Evolutionary conservation across 2,113 vertebrate genomes (phyloP).

Genomic region (Cyprinodon tularosa): DNA sequence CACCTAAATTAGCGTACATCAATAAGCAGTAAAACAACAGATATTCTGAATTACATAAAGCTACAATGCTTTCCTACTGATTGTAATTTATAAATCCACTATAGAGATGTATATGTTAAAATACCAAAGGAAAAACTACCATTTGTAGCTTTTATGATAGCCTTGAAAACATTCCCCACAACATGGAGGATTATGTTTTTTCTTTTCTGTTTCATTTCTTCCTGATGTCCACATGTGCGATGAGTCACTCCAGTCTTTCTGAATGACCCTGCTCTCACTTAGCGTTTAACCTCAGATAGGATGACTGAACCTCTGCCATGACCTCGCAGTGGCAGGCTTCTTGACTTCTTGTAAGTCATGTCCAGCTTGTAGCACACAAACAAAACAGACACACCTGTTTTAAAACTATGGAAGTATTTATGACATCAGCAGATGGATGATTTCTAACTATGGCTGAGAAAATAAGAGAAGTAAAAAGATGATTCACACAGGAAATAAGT

Average conservation of each 20-base stretch:
- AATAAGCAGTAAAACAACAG: too few species aligned
- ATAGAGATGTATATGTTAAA: too few species aligned
- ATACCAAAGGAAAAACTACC: too few species aligned
- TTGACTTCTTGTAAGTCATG: slow-evolving; percentile 45
- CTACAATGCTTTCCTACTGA: too few species aligned
- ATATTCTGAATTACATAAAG: too few species aligned
- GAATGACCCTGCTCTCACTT: slow-evolving; percentile 39
- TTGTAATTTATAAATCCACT: too few species aligned
- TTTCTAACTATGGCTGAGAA: slow-evolving; percentile 13
- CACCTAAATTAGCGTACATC: too few species aligned
- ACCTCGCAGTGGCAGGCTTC: slow-evolving; percentile 37
- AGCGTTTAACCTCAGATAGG: slow-evolving; percentile 59
- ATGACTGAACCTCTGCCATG: slow-evolving; percentile 44
- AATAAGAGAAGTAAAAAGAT: not conserved
- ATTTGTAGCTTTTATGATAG: too few species aligned
- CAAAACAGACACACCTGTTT: not conserved
- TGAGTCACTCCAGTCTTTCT: slow-evolving; percentile 57
- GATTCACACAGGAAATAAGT: not conserved
- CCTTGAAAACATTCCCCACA: too few species aligned
- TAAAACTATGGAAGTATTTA: slow-evolving; percentile 1
- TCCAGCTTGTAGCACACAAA: not conserved
- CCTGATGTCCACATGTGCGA: slow-evolving; percentile 51
- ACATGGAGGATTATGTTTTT: not conserved
- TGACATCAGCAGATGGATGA: slow-evolving; percentile 7
- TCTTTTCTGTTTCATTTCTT: not conserved